Evolutionary conservation across 2,797 vertebrate genomes (phyloP).

Genomic region (Aratinga solstitialis): DNA sequence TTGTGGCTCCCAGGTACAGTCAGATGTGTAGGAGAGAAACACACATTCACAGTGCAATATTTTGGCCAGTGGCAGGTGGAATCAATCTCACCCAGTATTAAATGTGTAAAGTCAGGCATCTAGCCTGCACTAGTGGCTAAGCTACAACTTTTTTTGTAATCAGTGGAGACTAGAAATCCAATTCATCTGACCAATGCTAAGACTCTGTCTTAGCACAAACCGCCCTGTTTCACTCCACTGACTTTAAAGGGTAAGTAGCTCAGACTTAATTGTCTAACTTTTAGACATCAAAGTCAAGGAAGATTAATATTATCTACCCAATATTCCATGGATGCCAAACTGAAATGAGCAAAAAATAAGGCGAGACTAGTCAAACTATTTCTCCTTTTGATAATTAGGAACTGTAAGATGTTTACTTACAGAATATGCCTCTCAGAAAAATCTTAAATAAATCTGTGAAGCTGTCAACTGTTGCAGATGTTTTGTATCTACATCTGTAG

Average conservation of each 20-base stretch:
- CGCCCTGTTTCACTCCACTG: constrained; percentile 22
- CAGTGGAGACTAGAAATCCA: not conserved
- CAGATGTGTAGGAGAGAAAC: not conserved
- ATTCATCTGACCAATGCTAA: constrained; percentile 17
- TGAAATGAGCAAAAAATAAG: constrained; percentile 27
- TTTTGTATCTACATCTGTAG: constrained; percentile 46
- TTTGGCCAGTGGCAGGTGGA: not conserved
- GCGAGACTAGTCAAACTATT: constrained; percentile 3
- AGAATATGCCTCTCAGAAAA: constrained; percentile 46
- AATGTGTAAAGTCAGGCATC: not conserved
- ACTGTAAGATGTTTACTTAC: constrained; percentile 23
- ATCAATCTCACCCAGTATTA: not conserved
- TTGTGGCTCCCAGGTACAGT: not conserved
- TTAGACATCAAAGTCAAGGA: constrained; percentile 34
- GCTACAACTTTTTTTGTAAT: not conserved
- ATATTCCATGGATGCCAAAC: constrained; percentile 12
- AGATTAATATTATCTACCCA: constrained; percentile 35
- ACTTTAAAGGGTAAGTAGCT: constrained; percentile 36
- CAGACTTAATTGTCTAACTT: constrained; percentile 47
- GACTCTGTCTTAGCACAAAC: constrained; percentile 11
- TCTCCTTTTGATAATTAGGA: constrained; percentile 54
- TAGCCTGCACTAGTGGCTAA: not conserved
- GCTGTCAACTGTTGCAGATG: constrained; percentile 45
- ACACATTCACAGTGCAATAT: not conserved
- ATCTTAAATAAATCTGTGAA: constrained; percentile 56